Base-by-base conservation (phyloP, 2,797 vertebrate species). In the Chaunax sp. region DNA sequence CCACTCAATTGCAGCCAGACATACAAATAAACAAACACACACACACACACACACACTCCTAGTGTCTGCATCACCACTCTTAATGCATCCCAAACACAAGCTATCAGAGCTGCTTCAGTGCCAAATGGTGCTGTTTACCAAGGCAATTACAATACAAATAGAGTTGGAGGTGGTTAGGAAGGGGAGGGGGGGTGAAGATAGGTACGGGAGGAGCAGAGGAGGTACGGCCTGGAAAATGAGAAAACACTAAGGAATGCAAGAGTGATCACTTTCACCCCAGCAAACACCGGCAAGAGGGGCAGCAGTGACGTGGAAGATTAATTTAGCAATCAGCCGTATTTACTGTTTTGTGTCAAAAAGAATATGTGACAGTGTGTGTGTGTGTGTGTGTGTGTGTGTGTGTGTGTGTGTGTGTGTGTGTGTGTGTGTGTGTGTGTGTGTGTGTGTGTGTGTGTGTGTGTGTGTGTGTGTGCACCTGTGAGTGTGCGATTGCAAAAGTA, bases 121-220 rank as follows among this genome's bases (percentile, higher is more conserved):
- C 90, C 91, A 92, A 92, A 92, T 90, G 90, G 83, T 82, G 88
- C 87, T 92, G 90, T 92, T 92, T 92, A 92, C 90, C 86, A 84
- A 90, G 88, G 90, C 87, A 92, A 92, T 92, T 92, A 92, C 91
- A 90, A 92, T 90, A 90, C 89, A 92, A 91, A 91, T 90, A 91
- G 90, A 92, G 87, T 89, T 88, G 88, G 88, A 90, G 87, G 89
- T 89, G 89, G 89, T 84, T 84, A 77, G 82, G 78, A 60, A 46
- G 72, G 66, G 79, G 57, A 16, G 47, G 35, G 56, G 45, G 49
- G 49, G 16, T 18, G 61, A 23, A 65, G 82, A 70, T 84, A 83
- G 89, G 83, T 87, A 76, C 6, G 75, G 81, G 85, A 86, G 65
- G 75, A 81, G 87, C 73, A 73, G 77, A 82, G 73, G 82, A 78